Evolutionary conservation across 2,113 vertebrate genomes (phyloP), one percentile per base, ranked within the genome.

Genomic region (Alces alces): DNA sequence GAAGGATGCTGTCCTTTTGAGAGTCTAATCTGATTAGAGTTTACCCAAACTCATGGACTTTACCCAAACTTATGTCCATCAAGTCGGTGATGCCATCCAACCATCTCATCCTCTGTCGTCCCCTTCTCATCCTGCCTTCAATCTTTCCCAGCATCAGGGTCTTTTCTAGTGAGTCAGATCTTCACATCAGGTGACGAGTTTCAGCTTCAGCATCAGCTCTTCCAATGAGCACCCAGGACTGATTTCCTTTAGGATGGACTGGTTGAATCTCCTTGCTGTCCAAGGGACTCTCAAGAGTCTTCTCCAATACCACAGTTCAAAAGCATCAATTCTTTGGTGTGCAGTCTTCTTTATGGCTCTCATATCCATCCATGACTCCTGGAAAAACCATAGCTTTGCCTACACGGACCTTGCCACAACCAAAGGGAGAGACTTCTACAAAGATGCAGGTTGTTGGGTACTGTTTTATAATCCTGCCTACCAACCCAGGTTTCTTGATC

Each of bases 271-370:
- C n/a, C 5, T 70, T 70, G 0, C 0, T 6, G 4, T 36, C 64
- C n/a, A 36, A 21, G 17, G 64, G 17, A 70, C n/a, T 10, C 64
- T 70, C n/a, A 11, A 70, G 19, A 36, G n/a, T 6, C n/a, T 70
- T 70, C 64, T 11, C n/a, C 17, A 70, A 0, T n/a, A 36, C 9
- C 64, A 36, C 4, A 6, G 64, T 21, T 36, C n/a, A 36, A 36
- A 33, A 70, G 7, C n/a, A 70, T 23, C n/a, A 0, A 11, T 70
- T 70, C n/a, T 70, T 11, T 0, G 17, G 0, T 0, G 0, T 8
- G n/a, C 61, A 19, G 16, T 0, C 0, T 64, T 64, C 61, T 19
- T 17, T n/a, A 66, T 10, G 33, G 16, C 60, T 66, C 16, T 66
- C 64, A 66, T 16, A n/a, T 3, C 58, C 58, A 61, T 14, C 5